phyloP scores from a whole-genome alignment of 1,140 invertebrate species.

The Pectinophora gossypiella region DNA sequence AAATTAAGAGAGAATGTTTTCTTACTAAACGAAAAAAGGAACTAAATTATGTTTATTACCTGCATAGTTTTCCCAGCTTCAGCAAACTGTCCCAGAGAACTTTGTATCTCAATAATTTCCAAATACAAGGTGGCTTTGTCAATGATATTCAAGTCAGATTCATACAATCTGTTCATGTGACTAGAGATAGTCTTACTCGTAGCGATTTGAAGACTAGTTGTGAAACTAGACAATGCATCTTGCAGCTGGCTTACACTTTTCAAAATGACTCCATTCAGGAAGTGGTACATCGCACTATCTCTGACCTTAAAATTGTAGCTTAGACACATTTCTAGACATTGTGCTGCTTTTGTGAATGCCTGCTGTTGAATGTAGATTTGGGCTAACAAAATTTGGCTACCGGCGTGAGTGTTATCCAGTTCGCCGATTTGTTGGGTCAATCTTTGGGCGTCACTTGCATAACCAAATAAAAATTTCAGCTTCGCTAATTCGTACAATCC shows the following conservation, averaged over 20 bases:
- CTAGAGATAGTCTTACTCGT: slow-evolving; percentile 38
- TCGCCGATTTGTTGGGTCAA: slow-evolving; percentile 86
- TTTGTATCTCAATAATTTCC: slow-evolving; percentile 89
- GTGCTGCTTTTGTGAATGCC: slow-evolving; percentile 86
- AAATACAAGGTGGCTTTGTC: slow-evolving; percentile 92
- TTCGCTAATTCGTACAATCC: slow-evolving; percentile 87
- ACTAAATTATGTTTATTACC: slow-evolving; percentile 27
- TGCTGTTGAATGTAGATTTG: slow-evolving; percentile 87
- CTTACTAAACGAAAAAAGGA: too few relatives aligned
- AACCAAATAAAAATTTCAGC: slow-evolving; percentile 87
- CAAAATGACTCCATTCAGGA: slow-evolving; percentile 88
- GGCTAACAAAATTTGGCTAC: slow-evolving; percentile 91
- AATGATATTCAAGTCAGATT: slow-evolving; percentile 78
- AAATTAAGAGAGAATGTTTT: not conserved
- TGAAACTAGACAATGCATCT: slow-evolving; percentile 86
- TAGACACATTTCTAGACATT: slow-evolving; percentile 90
- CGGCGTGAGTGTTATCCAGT: slow-evolving; percentile 85
- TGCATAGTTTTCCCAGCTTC: slow-evolving; percentile 89
- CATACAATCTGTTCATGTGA: slow-evolving; percentile 32
- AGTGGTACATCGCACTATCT: slow-evolving; percentile 93
- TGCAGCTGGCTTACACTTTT: slow-evolving; percentile 85
- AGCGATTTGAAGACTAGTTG: slow-evolving; percentile 49
- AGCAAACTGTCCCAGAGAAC: slow-evolving; percentile 80
- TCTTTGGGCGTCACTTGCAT: slow-evolving; percentile 79
- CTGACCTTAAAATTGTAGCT: slow-evolving; percentile 94